phyloP scores from a whole-genome alignment of 2,113 vertebrate genomes.

The Microcebus griseorufus region DNA sequence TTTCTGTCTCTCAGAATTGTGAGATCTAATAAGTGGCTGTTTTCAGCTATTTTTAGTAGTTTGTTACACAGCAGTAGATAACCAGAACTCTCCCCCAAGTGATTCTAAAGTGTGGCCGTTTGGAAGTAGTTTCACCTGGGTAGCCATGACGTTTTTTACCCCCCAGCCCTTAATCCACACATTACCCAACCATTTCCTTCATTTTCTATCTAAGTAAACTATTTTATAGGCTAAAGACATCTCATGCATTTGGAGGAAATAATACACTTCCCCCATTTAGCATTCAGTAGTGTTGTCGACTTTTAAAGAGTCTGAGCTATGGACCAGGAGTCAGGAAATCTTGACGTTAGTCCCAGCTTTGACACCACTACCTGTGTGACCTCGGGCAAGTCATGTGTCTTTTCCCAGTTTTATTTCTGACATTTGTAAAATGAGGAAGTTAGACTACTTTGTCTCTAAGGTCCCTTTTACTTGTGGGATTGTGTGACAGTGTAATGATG shows the following conservation, averaged over 20 bases:
- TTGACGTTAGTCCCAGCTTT: not conserved
- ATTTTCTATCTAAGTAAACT: conserved; percentile 5
- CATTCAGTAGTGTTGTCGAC: not conserved
- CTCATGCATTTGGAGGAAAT: not conserved
- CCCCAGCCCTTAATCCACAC: not conserved
- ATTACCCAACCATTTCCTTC: not conserved
- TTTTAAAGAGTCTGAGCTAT: not conserved
- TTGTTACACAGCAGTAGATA: not conserved
- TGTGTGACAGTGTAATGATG: not conserved
- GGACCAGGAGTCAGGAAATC: not conserved
- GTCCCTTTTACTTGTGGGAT: not conserved
- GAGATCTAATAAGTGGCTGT: not conserved
- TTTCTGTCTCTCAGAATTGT: conserved; percentile 23
- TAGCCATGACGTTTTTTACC: not conserved
- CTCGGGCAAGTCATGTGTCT: not conserved
- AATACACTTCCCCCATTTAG: not conserved
- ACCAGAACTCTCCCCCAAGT: not conserved
- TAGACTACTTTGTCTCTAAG: not conserved
- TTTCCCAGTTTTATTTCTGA: conserved; percentile 17
- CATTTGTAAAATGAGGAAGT: not conserved
- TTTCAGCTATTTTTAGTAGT: not conserved
- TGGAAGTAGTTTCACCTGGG: not conserved
- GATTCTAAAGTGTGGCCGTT: not conserved
- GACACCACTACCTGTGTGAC: not conserved
- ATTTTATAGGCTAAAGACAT: not conserved